Conservation (phyloP, 2,113 vertebrate species). For the Picathartes gymnocephalus region DNA sequence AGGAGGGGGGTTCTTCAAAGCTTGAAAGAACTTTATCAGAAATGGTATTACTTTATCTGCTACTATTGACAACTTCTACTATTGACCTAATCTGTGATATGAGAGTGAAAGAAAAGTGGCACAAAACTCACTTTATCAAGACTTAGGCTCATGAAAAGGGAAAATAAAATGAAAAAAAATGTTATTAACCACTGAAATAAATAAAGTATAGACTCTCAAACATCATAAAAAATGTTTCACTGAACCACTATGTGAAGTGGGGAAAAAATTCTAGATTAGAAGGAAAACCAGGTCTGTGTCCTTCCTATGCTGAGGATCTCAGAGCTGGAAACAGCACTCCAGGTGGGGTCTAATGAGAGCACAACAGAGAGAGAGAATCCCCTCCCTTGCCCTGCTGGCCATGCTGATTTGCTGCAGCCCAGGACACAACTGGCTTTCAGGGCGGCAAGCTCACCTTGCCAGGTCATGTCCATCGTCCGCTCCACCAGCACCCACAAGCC, state of each 20-base stretch:
- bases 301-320: rapidly evolving
- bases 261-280: not conserved
- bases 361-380: not conserved
- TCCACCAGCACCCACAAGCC: not conserved
- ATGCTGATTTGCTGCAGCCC: not conserved
- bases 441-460: not conserved
- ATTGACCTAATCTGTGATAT: not conserved
- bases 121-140: not conserved
- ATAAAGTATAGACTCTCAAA: not conserved
- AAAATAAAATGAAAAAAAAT: not conserved
- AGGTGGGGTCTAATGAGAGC: not conserved
- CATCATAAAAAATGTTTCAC: not conserved
- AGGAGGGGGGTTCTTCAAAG: not conserved
- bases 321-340: not conserved
- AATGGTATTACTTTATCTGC: not conserved
- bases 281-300: not conserved
- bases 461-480: not conserved
- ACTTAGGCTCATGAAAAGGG: not conserved
- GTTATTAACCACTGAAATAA: not conserved
- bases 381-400: not conserved
- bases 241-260: not conserved
- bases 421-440: not conserved
- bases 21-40: not conserved
- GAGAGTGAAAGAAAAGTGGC: not conserved
- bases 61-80: not conserved